These are phyloP conservation scores for Corydoras sp. DNA, from an alignment of 2,113 vertebrate species.

Conservation along the genomic window DNA sequence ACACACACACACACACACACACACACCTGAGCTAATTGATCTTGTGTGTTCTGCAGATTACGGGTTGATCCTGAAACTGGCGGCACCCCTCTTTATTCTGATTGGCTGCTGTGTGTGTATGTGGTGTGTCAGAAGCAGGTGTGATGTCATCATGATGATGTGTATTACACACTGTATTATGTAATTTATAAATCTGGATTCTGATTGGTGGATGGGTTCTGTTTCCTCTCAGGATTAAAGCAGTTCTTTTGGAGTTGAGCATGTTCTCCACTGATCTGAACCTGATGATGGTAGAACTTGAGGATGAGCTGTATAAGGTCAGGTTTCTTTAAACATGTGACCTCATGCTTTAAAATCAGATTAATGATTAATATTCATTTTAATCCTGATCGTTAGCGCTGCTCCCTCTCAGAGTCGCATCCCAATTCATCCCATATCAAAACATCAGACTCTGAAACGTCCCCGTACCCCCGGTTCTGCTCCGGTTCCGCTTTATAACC, in stretches of 20 bases:
- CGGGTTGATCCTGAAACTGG: constrained; percentile 30
- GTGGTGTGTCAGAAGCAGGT: constrained; percentile 48
- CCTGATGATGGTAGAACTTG: constrained; percentile 49
- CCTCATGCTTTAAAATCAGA: no score
- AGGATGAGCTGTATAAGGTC: constrained; percentile 51
- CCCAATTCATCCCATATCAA: no score
- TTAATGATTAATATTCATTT: no score
- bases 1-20: not conserved
- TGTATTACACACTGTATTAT: no score
- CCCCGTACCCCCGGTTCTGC: no score
- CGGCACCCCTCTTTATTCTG: constrained; percentile 47
- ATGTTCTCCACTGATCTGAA: constrained; percentile 48
- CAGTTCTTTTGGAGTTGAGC: constrained; percentile 34
- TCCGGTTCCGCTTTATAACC: no score
- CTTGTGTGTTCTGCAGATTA: constrained; percentile 36
- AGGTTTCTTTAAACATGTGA: no score
- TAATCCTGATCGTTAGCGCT: no score
- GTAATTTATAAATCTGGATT: no score
- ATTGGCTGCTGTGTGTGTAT: constrained; percentile 44
- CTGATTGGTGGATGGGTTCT: no score
- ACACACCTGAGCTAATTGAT: not conserved
- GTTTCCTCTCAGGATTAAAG: constrained; percentile 42
- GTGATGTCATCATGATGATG: constrained; percentile 24
- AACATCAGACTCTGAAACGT: no score
- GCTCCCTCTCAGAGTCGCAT: no score